Conservation (phyloP, 2,888 invertebrate species). For the Asteroscopus sphinx region DNA sequence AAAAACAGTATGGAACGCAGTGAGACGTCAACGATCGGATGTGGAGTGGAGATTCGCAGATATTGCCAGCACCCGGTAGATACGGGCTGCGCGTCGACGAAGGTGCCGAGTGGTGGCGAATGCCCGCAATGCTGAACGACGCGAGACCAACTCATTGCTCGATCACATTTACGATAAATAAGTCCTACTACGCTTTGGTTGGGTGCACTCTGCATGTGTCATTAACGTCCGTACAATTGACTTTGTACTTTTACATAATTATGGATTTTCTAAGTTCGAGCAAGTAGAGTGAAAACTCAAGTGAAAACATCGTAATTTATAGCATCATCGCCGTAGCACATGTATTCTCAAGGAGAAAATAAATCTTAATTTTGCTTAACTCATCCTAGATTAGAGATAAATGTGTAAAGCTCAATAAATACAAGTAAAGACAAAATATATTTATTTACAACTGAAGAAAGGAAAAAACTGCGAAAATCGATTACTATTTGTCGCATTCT, state of each 20-base stretch:
- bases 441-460: not conserved
- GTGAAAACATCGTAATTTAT: slow-evolving; percentile 25
- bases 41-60: slow-evolving; percentile 55
- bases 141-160: slow-evolving; percentile 70
- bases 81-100: slow-evolving; percentile 6
- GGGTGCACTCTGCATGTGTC: slow-evolving; percentile 36
- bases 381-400: too few species aligned
- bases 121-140: slow-evolving; percentile 80
- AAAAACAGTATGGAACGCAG: slow-evolving; percentile 72
- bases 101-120: slow-evolving; percentile 49
- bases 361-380: too few species aligned
- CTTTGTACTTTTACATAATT: slow-evolving; percentile 25
- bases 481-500: slow-evolving; percentile 23
- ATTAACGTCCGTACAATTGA: slow-evolving; percentile 38
- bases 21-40: slow-evolving; percentile 73
- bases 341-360: too few species aligned
- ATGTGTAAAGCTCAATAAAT: too few species aligned
- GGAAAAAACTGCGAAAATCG: not conserved
- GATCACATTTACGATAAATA: slow-evolving; percentile 41
- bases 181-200: slow-evolving; percentile 29
- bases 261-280: slow-evolving; percentile 27
- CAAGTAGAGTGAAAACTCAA: slow-evolving; percentile 31
- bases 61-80: slow-evolving; percentile 25
- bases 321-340: not conserved
- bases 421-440: too few species aligned